These are phyloP conservation scores for Allochrocebus solatus DNA, from an alignment of 2,797 vertebrate species.

Conservation along the genomic window DNA sequence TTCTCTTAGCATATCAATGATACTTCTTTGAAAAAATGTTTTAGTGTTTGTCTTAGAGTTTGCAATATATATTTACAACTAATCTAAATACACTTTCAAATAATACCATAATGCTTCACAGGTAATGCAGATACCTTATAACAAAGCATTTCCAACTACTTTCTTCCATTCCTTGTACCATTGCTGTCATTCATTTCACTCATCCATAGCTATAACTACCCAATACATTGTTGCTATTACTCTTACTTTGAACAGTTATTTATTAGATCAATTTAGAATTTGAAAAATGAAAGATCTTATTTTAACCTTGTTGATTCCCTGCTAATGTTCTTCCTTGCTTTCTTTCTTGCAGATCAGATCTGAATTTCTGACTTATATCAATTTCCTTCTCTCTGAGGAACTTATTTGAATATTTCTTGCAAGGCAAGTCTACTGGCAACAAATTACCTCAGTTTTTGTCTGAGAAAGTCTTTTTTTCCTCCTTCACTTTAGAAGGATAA, in stretches of 20 bases:
- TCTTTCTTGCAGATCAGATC: not conserved
- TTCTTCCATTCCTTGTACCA: not conserved
- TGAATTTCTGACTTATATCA: not conserved
- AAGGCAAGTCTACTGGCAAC: too few species aligned
- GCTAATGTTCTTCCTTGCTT: not conserved
- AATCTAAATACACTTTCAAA: not conserved
- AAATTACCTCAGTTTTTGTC: too few species aligned
- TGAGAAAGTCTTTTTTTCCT: too few species aligned
- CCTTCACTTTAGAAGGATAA: too few species aligned
- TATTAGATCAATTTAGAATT: not conserved
- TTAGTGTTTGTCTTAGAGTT: too few species aligned
- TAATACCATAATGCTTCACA: not conserved
- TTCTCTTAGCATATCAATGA: too few species aligned
- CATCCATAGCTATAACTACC: not conserved
- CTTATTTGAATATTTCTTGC: too few species aligned
- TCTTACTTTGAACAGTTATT: not conserved
- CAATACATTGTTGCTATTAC: not conserved
- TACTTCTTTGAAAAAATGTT: too few species aligned
- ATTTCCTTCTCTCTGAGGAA: too few species aligned
- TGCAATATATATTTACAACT: not conserved
- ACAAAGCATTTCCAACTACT: not conserved
- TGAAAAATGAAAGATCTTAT: not conserved
- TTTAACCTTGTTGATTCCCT: not conserved
- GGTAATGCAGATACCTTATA: not conserved
- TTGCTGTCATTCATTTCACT: not conserved